Base-by-base conservation (phyloP, 2,888 invertebrate species). In the Margaritifera margaritifera region DNA sequence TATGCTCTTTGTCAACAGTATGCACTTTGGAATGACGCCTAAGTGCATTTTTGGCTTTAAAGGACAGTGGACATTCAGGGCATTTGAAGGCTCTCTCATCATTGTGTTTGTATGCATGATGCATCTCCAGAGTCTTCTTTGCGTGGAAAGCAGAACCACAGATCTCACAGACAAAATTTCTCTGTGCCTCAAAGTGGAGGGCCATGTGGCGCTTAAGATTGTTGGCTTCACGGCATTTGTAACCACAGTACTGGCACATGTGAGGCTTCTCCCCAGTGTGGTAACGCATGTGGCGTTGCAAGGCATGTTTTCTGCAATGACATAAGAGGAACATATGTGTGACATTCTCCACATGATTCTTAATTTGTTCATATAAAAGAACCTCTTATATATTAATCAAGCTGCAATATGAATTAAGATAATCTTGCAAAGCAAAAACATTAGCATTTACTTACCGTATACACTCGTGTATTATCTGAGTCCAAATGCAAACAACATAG, bases 81-180 rank as follows among this genome's bases (percentile, higher is more conserved):
- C 90, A 90, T 15, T 68, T 68, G 70, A 84, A 88, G 15, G 79
- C 74, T 11, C 89, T 71, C 6, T 79, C 81, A 20, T 88, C 85
- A 24, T 85, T 88, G 78, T 90, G 90, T 31, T 89, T 87, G 80
- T 87, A 89, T 19, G 81, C 79, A 76, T 84, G 79, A 68, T 90
- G 90, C 67, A 88, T 87, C 68, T 89, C 87, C 25, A 90, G 82
- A 1, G 89, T 88, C 63, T 86, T 86, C 67, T 88, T 84, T 18
- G 87, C 86, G 64, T 89, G 87, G 77, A 90, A 90, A 6, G 89
- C 84, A 22, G 86, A 80, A 4, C 89, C 89, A 77, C 90, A 90
- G 18, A 86, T 77, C 73, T 90, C 90, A 77, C 90, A 90, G 24
- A 89, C 81, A 73, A 87, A 90, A 62, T 86, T 84, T 25, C 88